Base-by-base conservation (phyloP, 2,113 vertebrate genomes). In the Pholis gunnellus region DNA sequence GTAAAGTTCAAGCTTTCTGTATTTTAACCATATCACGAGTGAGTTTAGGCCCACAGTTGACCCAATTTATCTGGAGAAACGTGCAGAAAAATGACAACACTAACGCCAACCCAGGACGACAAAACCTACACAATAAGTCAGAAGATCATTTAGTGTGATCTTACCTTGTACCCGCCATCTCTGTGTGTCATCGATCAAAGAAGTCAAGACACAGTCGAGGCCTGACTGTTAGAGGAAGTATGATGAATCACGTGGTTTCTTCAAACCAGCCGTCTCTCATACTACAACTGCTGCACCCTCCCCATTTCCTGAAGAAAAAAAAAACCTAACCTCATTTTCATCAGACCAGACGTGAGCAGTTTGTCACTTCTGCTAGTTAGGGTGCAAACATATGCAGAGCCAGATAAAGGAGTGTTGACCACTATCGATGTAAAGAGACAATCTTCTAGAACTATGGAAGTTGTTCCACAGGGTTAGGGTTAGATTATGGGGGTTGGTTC, bases 131-230 rank as follows among this genome's bases (percentile, higher is more conserved):
- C 6, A 6, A 22, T 0, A 25, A 40, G 1, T 15, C 29, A 31
- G 13, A 65, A n/a, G 20, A 67, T 42, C 1, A 17, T 77, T 67
- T 34, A 15, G 64, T 42, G 40, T 31, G 11, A 27, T 42, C 91
- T 85, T 90, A 94, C 93, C 92, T 89, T 3, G 81, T 63, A 36
- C 86, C 54, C 70, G 91, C 92, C 91, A 92, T 91, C 79, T 76
- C 69, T 48, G 40, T 34, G 40, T 65, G 75, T 63, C 72, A 46
- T 48, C n/a, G 83, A 81, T 83, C 57, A 38, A 25, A 63, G 60
- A 78, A 38, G 57, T 69, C 59, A 25, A 68, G 50, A 40, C n/a
- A 46, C 66, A 38, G 69, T 22, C 1, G 22, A 84, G 87, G 77
- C 64, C 83, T 59, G 64, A 81, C 82, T 25, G 81, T 83, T 81